Evolutionary conservation across 2,888 invertebrate genomes (phyloP).

Genomic region (Scaptomyza tumidula): DNA sequence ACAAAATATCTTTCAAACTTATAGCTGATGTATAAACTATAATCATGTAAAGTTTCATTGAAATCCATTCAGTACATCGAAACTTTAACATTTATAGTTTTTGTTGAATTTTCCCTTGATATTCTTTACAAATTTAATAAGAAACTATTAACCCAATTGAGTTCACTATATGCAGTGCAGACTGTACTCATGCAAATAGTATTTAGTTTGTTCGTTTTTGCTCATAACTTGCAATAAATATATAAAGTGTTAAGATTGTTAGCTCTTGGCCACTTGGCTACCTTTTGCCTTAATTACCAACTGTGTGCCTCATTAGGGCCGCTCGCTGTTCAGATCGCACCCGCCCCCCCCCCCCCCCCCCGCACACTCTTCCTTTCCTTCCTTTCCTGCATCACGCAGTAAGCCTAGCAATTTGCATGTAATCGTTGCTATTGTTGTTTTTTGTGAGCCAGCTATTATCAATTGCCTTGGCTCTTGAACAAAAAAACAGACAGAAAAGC

Average conservation of each 20-base stretch:
- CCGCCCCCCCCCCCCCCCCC: not conserved
- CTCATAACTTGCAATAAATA: conserved; percentile 17
- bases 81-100: too few relatives aligned
- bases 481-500: not conserved
- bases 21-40: too few relatives aligned
- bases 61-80: too few relatives aligned
- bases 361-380: not conserved
- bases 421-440: conserved; percentile 49
- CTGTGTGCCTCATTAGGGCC: conserved; percentile 45
- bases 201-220: not conserved
- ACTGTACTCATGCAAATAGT: not conserved
- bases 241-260: conserved; percentile 17
- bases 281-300: conserved; percentile 43
- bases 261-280: conserved; percentile 4
- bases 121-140: too few relatives aligned
- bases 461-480: conserved; percentile 50
- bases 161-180: not conserved
- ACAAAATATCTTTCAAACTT: too few relatives aligned
- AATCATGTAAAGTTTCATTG: too few relatives aligned
- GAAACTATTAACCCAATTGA: too few relatives aligned
- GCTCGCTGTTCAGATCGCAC: too few relatives aligned
- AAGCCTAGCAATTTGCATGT: conserved; percentile 59
- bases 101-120: too few relatives aligned
- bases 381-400: not conserved
- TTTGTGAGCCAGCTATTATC: conserved; percentile 55